Percentiles rank a stretch among this genome's conserved stretches.
These are phyloP conservation scores for Eumeta japonica DNA, from an alignment of 1,140 invertebrate species.

Conservation along the genomic window DNA sequence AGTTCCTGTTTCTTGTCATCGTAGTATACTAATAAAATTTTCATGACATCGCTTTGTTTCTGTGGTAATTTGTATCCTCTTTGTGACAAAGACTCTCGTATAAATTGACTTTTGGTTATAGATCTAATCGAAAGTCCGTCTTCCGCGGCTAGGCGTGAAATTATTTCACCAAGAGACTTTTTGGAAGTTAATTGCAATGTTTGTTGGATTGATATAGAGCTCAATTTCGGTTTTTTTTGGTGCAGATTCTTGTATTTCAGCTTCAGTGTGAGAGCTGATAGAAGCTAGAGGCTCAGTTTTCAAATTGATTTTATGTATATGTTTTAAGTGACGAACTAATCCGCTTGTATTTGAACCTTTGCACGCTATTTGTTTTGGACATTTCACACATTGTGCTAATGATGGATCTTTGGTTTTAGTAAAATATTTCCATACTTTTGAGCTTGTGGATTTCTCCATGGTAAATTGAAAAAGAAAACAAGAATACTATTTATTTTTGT, in stretches of 20 bases:
- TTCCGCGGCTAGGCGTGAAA: not conserved
- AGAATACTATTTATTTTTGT: too few relatives aligned
- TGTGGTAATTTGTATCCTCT: not conserved
- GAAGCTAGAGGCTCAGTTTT: not conserved
- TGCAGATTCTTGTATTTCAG: not conserved
- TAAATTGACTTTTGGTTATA: not conserved
- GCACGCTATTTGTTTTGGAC: not conserved
- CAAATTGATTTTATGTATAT: not conserved
- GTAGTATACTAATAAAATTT: not conserved
- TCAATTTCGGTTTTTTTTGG: not conserved
- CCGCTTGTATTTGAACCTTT: not conserved
- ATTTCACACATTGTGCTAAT: not conserved
- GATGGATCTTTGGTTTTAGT: not conserved
- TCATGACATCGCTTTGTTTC: not conserved
- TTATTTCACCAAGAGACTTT: not conserved
- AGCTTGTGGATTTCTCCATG: too few relatives aligned
- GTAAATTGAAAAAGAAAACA: too few relatives aligned
- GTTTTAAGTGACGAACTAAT: not conserved
- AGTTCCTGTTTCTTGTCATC: constrained; percentile 8
- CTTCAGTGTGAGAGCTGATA: not conserved
- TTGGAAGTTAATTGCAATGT: not conserved
- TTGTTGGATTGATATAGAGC: not conserved
- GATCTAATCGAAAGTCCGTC: not conserved
- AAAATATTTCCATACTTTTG: constrained; percentile 1
- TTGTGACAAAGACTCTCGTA: not conserved